Base-by-base conservation (phyloP, 92 coral and sea anemone species). In the Umimayanthus chanpuru region DNA sequence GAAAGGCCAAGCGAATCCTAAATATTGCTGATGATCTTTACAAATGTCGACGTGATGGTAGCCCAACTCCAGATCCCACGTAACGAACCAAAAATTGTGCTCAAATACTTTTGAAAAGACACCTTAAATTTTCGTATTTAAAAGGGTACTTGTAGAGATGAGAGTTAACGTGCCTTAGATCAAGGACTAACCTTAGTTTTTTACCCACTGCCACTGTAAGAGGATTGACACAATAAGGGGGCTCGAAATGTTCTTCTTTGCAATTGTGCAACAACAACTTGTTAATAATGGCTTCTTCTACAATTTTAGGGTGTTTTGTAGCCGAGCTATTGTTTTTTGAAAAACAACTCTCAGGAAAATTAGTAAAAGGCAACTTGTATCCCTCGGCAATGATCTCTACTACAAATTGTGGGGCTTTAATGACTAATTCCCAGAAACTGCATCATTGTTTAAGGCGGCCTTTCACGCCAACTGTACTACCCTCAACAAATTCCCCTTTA, bases 1-100 rank as follows among this genome's bases (percentile, higher is more conserved):
- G 32, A 71, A 2, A 8, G 73, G n/a, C 83, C 92, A 90, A 16
- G 81, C 44, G 23, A 90, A 79, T 0, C 77, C 87, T 16, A 90
- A 71, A 50, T 41, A 90, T 39, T 72, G 79, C 9, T 55, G 77
- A 68, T 85, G 89, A 39, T 29, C 2, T 4, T 55, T 58, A 41
- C 18, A 55, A 29, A 91, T 91, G 72, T 91, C 91, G 10, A 91
- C 79, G 11, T 91, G 91, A 56, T 91, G 89, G 43, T 84, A 91
- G 4, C 91, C 93, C 2, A 88, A 90, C 55, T 90, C 76, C 1
- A 90, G 85, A 32, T 88, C 91, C 91, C 89, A 88, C 1, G 89
- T 88, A 39, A 76, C 88, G 67, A 85, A 91, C 86, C 88, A 91
- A 21, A n/a, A 64, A 14, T 29, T 58, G 41, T 79, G 73, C n/a